Evolutionary conservation across 2,888 invertebrate genomes (phyloP).

Genomic region (Thereva unica): DNA sequence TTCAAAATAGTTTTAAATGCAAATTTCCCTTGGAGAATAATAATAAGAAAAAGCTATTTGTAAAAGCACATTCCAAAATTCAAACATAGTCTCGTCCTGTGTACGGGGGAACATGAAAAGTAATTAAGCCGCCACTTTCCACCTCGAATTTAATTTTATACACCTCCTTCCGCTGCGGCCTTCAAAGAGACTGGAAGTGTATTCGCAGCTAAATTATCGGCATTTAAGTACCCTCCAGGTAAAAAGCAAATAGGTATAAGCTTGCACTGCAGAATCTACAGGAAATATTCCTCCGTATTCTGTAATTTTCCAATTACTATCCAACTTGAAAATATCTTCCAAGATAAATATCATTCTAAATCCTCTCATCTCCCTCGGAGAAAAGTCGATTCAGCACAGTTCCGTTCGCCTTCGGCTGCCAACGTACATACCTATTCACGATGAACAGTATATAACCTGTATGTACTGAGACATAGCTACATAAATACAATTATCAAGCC

Average conservation of each 20-base stretch:
- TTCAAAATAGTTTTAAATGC: no score
- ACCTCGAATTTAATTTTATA: no score
- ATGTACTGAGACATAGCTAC: conserved; percentile 1
- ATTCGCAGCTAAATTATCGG: no score
- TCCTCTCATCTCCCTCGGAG: conserved; percentile 16
- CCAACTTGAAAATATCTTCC: conserved; percentile 24
- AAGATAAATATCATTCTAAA: conserved; percentile 31
- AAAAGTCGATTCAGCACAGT: conserved; percentile 30
- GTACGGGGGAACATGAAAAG: no score
- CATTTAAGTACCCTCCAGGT: neutral
- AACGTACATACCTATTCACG: neutral
- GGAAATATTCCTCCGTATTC: conserved; percentile 15
- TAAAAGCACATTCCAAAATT: no score
- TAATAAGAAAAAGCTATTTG: no score
- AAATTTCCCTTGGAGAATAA: no score
- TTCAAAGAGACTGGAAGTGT: no score
- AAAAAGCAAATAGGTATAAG: conserved; percentile 22
- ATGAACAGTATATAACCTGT: conserved; percentile 13
- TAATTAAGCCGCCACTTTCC: no score
- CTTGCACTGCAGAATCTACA: conserved; percentile 31
- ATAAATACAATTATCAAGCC: conserved; percentile 22
- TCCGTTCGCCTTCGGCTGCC: neutral
- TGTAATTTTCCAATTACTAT: conserved; percentile 33
- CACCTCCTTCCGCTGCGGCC: no score
- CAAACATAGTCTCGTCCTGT: no score